phyloP scores from a whole-genome alignment of 2,888 invertebrate genomes.

The Drosophila mimica region DNA sequence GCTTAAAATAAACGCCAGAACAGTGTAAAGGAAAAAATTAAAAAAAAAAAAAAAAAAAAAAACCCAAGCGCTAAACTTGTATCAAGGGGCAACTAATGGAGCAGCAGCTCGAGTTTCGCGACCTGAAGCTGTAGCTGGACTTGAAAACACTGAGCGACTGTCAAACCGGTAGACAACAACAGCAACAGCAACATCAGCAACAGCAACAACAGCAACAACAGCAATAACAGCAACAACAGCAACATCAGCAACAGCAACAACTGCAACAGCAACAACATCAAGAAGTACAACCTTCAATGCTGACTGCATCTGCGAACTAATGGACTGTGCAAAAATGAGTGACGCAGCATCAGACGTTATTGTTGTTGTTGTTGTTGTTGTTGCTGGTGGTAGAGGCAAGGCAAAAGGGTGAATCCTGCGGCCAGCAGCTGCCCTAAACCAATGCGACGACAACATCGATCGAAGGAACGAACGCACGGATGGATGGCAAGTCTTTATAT shows the following conservation, averaged over 20 bases:
- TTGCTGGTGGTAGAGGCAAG: neutral
- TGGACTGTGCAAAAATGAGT: constrained; percentile 79
- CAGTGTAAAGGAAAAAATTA: constrained; percentile 8
- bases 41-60: neutral
- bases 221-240: constrained; percentile 27
- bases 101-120: constrained; percentile 36
- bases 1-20: constrained; percentile 62
- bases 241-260: constrained; percentile 22
- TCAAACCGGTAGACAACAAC: constrained; percentile 69
- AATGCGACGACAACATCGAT: constrained; percentile 31
- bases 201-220: neutral
- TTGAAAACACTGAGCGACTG: constrained; percentile 62
- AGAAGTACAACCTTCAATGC: constrained; percentile 67
- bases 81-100: constrained; percentile 62
- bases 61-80: constrained; percentile 39
- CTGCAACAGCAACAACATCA: constrained; percentile 41
- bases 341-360: constrained; percentile 68
- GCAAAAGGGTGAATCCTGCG: constrained; percentile 41
- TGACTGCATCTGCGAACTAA: constrained; percentile 77
- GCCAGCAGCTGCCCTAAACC: constrained; percentile 52
- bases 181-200: constrained; percentile 23
- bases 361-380: neutral
- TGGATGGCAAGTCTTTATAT: constrained; percentile 71
- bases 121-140: constrained; percentile 38
- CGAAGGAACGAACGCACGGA: constrained; percentile 14